Evolutionary conservation across 2,797 vertebrate genomes (phyloP), one percentile per base, ranked within the genome.

Genomic region (Manis crassicaudata): DNA sequence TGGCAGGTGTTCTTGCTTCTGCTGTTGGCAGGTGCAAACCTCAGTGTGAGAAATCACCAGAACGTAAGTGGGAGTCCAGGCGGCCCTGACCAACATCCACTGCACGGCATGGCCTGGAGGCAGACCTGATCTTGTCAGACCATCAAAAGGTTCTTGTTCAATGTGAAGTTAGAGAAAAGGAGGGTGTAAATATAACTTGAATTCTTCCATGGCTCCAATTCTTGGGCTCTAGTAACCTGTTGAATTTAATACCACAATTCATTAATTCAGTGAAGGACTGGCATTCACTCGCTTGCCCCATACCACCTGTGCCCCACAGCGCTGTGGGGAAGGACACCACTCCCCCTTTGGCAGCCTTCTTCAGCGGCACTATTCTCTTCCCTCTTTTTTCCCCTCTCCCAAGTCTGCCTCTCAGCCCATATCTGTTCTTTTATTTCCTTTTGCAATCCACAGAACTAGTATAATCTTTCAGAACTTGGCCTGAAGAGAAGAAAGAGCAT

Each of bases 391-490:
- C 35, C 29, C 70, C 40, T 25, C 70, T 92, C 37, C 84, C 46
- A 86, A 54, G 52, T 92, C 84, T 95, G 79, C 35, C 58, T 89
- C 68, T 63, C n/a, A 79, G 67, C 52, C 67, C 86, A 85, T 43
- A 63, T 95, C 85, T 97, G 92, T 88, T 70, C 77, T 92, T 93
- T 92, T 65, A 89, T 85, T 89, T 84, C 82, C 58, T 94, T 94
- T 80, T 91, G 62, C 86, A 83, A 92, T 82, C 54, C 70, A 76
- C 82, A 72, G 70, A 88, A 70, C 73, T 86, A 70, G 88, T 63
- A 89, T 88, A 95, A 85, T 88, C 96, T 96, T 96, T 84, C 83
- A 92, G 56, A 95, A 92, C 63, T 94, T 95, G 83, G 90, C 85
- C 81, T 70, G 40, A 94, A 95, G 88, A 96, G 56, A 96, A 96